Evolutionary conservation across 2,797 vertebrate species (phyloP), one percentile per base, ranked within the genome.

Genomic region (Tenualosa ilisha): DNA sequence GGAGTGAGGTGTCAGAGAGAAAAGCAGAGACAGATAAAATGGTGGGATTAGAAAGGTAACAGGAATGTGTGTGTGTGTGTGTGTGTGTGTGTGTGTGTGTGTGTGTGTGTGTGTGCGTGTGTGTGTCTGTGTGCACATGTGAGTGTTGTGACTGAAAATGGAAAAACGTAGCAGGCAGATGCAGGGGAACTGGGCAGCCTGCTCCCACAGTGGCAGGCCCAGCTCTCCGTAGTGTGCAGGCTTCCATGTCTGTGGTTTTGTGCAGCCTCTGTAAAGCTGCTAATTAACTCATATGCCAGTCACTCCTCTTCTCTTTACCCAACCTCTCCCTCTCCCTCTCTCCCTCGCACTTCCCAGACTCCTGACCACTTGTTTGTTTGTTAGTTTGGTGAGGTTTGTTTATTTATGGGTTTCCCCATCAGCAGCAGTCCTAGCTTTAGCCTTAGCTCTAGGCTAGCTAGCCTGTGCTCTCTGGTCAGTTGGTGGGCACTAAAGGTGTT

Each of bases 181-280:
- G 24, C 8, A 54, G 51, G 15, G 51, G 51, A 54, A 54, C 63
- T 12, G 31, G 31, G 4, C 5, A 79, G 20, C 20, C 17, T 22
- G 17, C 72, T 79, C 6, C 17, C 17, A 7, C 72, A 46, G 6
- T 79, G 72, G 72, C 40, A 37, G 7, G 40, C 17, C 0, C 72
- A 46, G 72, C 40, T 40, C 40, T 79, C 40, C 12, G 6, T 79
- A 79, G 43, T 79, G 72, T 79, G 37, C 37, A 15, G 81, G 68
- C 81, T 81, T 81, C 84, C 84, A 79, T 79, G 22, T 26, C 26
- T 87, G 22, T 84, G 68, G 82, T 61, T 61, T 86, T 87, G 49
- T 37, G 17, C 81, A 37, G 24, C 65, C 82, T 84, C 85, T 86
- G 40, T 22, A 83, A 79, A 79, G 40, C 40, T 46, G 37, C 72